Evolutionary conservation across 1,140 invertebrate species (phyloP), one percentile per base, ranked within the genome.

Genomic region (Diploscapter pachys): DNA sequence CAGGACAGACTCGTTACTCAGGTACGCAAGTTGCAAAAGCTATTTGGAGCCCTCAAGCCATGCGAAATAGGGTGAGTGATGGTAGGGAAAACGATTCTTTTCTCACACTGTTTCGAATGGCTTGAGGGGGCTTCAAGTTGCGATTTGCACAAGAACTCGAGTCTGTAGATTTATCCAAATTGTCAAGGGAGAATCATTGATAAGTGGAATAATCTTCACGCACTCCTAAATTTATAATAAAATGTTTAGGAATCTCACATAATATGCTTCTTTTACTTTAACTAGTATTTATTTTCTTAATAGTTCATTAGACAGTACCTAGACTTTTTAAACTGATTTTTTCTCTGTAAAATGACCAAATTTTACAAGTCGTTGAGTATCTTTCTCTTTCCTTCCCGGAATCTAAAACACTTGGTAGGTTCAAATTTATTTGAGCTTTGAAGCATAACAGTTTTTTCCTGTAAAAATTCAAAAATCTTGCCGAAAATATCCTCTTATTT

Each of bases 1-100:
- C 72, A 70, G 51, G 65, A 78, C 13, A 64, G 71, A 6, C 59
- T 78, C 51, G 76, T 53, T 51, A 53, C 63, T 13, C 76, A 78
- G n/a, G 64, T 78, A 55, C 6, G 66, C 8, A 11, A 31, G 57
- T 31, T 31, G 31, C 31, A 31, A 59, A 59, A 59, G 57, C 57
- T 11, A 31, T 31, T 31, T 59, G 57, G 31, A 31, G 57, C 31
- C 57, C 9, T 59, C 57, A 59, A 31, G 31, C 31, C 31, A 31
- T 31, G 57, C 9, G 31, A 59, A 59, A 59, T 11, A 59, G 31
- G 9, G 57, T 11, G 57, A 11, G 9, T 59, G 57, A 59, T 11
- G 57, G 9, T 59, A 59, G 9, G 31, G 31, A 31, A 59, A 59
- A 11, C 57, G 9, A 59, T 59, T 11, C 31, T 31, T 31, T 31